Evolutionary conservation across 2,113 vertebrate species (phyloP).

Genomic region (Odocoileus virginianus): DNA sequence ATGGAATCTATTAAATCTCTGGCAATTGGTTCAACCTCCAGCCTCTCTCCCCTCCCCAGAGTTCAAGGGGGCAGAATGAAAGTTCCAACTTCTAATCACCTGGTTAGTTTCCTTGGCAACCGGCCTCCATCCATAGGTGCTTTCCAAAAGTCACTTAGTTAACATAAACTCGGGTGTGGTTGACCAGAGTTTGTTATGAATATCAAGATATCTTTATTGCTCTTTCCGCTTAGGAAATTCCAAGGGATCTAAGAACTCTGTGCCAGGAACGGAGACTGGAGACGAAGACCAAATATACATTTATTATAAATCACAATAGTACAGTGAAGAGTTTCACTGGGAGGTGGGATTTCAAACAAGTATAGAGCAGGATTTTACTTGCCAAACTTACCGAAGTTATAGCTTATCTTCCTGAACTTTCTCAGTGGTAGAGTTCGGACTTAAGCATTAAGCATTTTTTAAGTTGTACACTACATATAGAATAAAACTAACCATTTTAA

Average conservation of each 20-base stretch:
- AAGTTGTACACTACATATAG: not conserved
- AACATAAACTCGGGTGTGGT: not conserved
- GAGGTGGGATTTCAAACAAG: not conserved
- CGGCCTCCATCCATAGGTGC: not conserved
- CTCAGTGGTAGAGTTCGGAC: not conserved
- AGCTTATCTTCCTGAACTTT: not conserved
- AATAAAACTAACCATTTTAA: not conserved
- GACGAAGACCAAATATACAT: not conserved
- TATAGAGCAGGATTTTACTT: not conserved
- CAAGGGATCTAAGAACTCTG: not conserved
- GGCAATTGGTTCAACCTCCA: not conserved
- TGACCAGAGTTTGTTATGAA: not conserved
- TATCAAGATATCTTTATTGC: not conserved
- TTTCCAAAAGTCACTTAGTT: not conserved
- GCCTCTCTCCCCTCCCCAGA: not conserved
- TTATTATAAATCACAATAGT: not conserved
- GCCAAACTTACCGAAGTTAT: not conserved
- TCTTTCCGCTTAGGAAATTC: not conserved
- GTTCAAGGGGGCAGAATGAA: not conserved
- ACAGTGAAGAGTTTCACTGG: not conserved
- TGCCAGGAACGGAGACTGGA: not conserved
- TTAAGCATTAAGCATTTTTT: not conserved
- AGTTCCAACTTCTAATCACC: not conserved
- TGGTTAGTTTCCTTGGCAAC: not conserved
- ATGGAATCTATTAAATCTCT: not conserved